Evolutionary conservation across 23 tunicate genomes (phyloP).

Genomic region (Botrylloides violaceus): DNA sequence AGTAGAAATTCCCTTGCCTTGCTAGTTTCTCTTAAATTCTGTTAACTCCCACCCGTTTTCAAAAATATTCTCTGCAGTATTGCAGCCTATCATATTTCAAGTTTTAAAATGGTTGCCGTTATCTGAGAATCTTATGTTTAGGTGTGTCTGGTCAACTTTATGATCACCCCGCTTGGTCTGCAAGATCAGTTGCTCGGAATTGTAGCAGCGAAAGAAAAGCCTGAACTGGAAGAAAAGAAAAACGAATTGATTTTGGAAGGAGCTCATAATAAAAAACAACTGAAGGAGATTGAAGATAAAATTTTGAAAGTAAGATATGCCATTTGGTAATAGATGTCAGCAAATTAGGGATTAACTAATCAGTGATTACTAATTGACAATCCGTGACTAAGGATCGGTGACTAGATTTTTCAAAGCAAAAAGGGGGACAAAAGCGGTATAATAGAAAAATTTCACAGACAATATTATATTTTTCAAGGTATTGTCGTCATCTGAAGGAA

Average conservation of each 20-base stretch:
- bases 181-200: conserved; percentile 96
- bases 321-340: no score
- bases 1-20: background rate
- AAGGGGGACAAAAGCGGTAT: no score
- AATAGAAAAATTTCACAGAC: no score
- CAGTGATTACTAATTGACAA: background rate
- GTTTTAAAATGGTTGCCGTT: no score
- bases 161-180: conserved; percentile 94
- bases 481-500: conserved; percentile 90
- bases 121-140: no score
- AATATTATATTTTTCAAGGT: no score
- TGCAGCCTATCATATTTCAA: no score
- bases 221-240: conserved; percentile 84
- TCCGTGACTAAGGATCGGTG: background rate
- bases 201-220: conserved; percentile 91
- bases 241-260: conserved; percentile 89
- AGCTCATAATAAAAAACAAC: conserved; percentile 82
- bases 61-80: no score
- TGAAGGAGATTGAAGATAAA: conserved; percentile 89
- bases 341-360: no score
- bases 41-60: background rate
- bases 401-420: no score
- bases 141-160: conserved; percentile 95
- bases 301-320: conserved; percentile 51
- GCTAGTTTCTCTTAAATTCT: background rate